Conservation (phyloP, 2,888 invertebrate genomes). For the Drosophila koepferae region DNA sequence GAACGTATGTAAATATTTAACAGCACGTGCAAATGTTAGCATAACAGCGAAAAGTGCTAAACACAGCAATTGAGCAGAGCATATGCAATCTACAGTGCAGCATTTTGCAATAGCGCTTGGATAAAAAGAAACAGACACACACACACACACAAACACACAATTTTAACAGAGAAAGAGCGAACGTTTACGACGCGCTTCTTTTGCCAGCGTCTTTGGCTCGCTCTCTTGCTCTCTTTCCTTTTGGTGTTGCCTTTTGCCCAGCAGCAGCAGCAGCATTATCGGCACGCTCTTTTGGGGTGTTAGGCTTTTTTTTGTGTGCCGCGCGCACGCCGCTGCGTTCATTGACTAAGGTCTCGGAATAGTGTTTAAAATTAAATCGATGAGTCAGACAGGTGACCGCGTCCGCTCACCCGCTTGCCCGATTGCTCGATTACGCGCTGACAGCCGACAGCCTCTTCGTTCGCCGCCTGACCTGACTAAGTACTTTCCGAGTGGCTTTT, state of each 20-base stretch:
- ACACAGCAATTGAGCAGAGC: neutral
- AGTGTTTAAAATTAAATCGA: constrained; percentile 62
- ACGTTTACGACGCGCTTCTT: neutral
- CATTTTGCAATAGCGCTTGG: constrained; percentile 25
- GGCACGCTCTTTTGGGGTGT: constrained; percentile 18
- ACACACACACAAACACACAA: neutral
- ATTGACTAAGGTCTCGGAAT: constrained; percentile 66
- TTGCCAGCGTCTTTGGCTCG: neutral
- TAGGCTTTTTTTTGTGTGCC: constrained; percentile 19
- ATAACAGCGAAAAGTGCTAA: constrained; percentile 23
- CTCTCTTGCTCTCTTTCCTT: neutral
- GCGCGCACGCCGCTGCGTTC: constrained; percentile 39
- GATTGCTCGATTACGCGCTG: constrained; percentile 3
- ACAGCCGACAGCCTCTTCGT: constrained; percentile 12
- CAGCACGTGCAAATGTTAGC: constrained; percentile 39
- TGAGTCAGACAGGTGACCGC: constrained; percentile 61
- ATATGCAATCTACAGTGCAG: constrained; percentile 12
- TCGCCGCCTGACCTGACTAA: constrained; percentile 20
- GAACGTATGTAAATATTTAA: neutral
- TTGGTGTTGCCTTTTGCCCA: constrained; percentile 10
- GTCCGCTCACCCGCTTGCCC: constrained; percentile 27
- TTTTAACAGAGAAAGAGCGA: constrained; percentile 21
- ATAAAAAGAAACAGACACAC: neutral
- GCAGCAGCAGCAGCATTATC: constrained; percentile 28
- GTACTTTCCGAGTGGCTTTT: constrained; percentile 38